phyloP scores from a whole-genome alignment of 2,797 vertebrate genomes.

The Pseudochromis fuscus region DNA sequence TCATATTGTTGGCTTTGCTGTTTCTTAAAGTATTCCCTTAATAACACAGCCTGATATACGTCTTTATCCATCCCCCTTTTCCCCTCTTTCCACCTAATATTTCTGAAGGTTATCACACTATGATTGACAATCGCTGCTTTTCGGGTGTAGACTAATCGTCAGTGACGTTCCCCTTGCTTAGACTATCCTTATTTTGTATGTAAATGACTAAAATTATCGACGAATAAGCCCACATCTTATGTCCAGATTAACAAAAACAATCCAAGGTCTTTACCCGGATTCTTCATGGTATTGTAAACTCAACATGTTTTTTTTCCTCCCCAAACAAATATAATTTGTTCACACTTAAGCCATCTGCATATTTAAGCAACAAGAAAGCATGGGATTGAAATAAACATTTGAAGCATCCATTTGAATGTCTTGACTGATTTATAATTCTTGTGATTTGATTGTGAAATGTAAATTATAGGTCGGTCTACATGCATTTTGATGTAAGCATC shows the following conservation, averaged over 20 bases:
- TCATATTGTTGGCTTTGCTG: slow-evolving; percentile 16
- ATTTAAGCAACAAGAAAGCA: slow-evolving; percentile 61
- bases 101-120: slow-evolving; percentile 14
- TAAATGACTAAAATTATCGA: slow-evolving; percentile 37
- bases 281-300: slow-evolving; percentile 55
- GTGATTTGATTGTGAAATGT: slow-evolving; percentile 66
- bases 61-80: slow-evolving; percentile 23
- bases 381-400: slow-evolving; percentile 50
- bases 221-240: slow-evolving; percentile 30
- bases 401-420: no score
- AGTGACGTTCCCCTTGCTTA: slow-evolving; percentile 38
- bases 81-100: not conserved
- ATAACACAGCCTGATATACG: slow-evolving; percentile 15
- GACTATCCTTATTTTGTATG: slow-evolving; percentile 46
- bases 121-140: slow-evolving; percentile 33
- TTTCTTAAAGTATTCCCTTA: slow-evolving; percentile 32
- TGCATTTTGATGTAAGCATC: slow-evolving; percentile 69
- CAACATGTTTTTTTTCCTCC: slow-evolving; percentile 33
- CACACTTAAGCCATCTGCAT: slow-evolving; percentile 62
- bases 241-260: slow-evolving; percentile 29
- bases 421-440: slow-evolving; percentile 61
- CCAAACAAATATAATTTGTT: slow-evolving; percentile 63
- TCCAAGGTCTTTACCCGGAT: slow-evolving; percentile 44
- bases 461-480: slow-evolving; percentile 66
- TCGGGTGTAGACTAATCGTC: slow-evolving; percentile 36